Percentiles rank a stretch among this genome's conserved stretches.
Evolutionary conservation across 2,797 vertebrate genomes (phyloP).

Genomic region (Hipposideros larvatus): DNA sequence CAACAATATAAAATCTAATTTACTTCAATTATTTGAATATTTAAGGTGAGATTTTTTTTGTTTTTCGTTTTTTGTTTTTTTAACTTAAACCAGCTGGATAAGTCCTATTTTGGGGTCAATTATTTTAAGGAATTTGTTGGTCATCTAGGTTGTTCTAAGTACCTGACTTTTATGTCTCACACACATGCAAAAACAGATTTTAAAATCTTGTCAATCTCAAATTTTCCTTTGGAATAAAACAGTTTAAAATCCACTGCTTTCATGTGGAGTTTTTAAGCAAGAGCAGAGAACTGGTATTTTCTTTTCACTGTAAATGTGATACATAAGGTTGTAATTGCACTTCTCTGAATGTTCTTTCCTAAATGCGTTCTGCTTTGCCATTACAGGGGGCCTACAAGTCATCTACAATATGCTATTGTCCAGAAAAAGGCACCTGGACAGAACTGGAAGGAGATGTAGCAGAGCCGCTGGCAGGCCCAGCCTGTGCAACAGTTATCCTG

Average conservation of each 20-base stretch:
- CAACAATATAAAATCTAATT: background rate
- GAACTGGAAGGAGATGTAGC: slow-evolving; percentile 99
- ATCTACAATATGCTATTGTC: slow-evolving; percentile 99
- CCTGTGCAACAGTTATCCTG: slow-evolving; percentile 97
- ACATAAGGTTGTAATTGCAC: background rate
- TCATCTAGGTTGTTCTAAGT: background rate
- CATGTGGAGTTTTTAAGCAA: background rate
- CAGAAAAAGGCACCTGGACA: slow-evolving; percentile 98
- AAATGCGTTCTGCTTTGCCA: slow-evolving; percentile 53
- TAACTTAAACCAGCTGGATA: background rate
- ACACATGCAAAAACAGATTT: background rate
- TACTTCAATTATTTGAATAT: slow-evolving; percentile 37
- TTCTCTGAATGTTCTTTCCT: slow-evolving; percentile 20
- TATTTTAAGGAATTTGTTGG: slow-evolving; percentile 27
- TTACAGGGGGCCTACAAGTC: slow-evolving; percentile 99
- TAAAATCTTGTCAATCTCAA: background rate
- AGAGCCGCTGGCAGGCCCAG: slow-evolving; percentile 97
- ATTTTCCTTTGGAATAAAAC: background rate
- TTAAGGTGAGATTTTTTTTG: background rate
- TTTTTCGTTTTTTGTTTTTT: background rate
- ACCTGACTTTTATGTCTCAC: slow-evolving; percentile 15
- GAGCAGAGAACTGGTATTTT: background rate
- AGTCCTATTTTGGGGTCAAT: background rate
- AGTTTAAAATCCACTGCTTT: background rate
- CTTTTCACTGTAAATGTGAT: background rate